Evolutionary conservation across 2,797 vertebrate genomes (phyloP).

Genomic region (Schizothorax lantsangensis): DNA sequence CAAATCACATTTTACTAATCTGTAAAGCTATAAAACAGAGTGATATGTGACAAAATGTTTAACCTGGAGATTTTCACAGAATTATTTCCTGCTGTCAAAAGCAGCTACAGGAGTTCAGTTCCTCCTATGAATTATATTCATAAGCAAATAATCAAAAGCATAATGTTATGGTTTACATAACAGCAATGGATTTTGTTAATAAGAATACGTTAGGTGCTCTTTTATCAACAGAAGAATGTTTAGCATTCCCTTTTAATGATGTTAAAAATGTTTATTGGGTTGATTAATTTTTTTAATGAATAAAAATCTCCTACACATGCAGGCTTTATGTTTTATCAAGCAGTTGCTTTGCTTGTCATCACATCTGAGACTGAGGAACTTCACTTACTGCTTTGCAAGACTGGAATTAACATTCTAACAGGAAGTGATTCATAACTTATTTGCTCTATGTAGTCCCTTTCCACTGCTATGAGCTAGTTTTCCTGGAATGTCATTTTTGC

Average conservation of each 20-base stretch:
- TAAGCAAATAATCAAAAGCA: neutral
- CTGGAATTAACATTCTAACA: slow-evolving; percentile 7
- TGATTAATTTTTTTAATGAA: neutral
- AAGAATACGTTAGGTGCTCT: neutral
- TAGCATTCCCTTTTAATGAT: neutral
- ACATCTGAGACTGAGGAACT: neutral
- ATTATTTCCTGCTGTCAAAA: neutral
- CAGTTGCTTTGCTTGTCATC: neutral
- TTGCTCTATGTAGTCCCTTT: neutral
- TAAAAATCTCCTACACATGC: neutral
- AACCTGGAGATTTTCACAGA: neutral
- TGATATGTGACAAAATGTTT: neutral
- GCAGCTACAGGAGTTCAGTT: neutral
- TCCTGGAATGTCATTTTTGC: neutral
- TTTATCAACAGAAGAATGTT: neutral
- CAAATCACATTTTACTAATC: slow-evolving; percentile 18
- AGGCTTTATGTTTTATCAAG: neutral
- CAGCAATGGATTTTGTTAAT: neutral
- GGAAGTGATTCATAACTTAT: neutral
- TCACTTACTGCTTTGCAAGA: neutral
- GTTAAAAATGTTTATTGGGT: neutral
- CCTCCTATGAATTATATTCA: neutral
- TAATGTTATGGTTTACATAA: neutral
- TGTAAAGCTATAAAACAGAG: slow-evolving; percentile 7
- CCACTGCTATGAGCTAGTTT: slow-evolving; percentile 13